phyloP scores from a whole-genome alignment of 2,888 invertebrate genomes.

The Protula sp. region DNA sequence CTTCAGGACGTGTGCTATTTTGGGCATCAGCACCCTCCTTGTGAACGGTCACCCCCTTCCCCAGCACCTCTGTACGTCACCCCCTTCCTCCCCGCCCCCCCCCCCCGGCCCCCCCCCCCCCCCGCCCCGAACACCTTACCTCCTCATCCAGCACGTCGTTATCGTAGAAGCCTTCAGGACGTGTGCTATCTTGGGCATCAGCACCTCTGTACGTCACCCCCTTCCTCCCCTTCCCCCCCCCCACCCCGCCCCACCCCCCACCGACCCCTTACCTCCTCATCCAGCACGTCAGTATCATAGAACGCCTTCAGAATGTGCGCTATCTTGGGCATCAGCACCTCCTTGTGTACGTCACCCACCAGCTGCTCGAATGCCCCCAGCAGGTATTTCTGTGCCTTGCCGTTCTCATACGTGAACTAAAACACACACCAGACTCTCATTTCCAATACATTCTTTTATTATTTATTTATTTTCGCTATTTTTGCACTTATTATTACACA shows the following conservation, averaged over 20 bases:
- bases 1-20: constrained; percentile 83
- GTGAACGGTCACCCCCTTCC: constrained; percentile 76
- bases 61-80: no score
- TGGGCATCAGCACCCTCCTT: constrained; percentile 70
- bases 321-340: constrained; percentile 76
- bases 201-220: constrained; percentile 64
- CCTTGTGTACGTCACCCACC: constrained; percentile 73
- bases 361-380: constrained; percentile 88
- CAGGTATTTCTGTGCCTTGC: constrained; percentile 68
- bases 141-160: constrained; percentile 79
- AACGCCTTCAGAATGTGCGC: constrained; percentile 82
- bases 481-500: no score
- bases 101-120: no score
- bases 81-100: no score
- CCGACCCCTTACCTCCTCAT: constrained; percentile 62
- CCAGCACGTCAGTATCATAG: constrained; percentile 91
- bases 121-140: no score
- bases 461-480: neutral
- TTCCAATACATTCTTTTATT: neutral
- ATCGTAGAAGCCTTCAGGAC: constrained; percentile 89
- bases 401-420: constrained; percentile 53
- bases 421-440: constrained; percentile 11
- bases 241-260: no score
- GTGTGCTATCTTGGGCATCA: constrained; percentile 83
- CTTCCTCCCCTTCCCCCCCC: no score